Conservation (phyloP, 2,113 vertebrate genomes). For the Oophaga pumilio region DNA sequence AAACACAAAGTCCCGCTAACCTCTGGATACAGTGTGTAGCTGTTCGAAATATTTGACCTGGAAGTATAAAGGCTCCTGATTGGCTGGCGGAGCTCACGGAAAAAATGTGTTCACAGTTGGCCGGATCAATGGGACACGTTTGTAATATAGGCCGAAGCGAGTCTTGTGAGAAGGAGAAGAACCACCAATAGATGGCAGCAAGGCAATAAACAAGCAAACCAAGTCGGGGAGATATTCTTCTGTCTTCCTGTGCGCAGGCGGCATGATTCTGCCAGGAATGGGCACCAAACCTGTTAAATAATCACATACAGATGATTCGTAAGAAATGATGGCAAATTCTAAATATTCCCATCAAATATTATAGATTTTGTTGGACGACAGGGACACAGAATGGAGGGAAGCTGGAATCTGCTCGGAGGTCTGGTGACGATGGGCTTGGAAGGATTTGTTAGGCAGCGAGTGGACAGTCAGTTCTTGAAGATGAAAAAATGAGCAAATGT, state of each 20-base stretch:
- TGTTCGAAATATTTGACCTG: slow-evolving; percentile 59
- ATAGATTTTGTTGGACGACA: too few relatives aligned
- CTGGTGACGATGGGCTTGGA: too few relatives aligned
- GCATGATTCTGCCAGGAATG: neutral
- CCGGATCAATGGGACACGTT: slow-evolving; percentile 50
- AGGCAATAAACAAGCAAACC: slow-evolving; percentile 53
- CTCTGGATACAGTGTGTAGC: neutral
- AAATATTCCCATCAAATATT: too few relatives aligned
- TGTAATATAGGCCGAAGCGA: neutral
- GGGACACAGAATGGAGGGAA: too few relatives aligned
- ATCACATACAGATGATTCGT: neutral
- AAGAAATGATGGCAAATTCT: too few relatives aligned
- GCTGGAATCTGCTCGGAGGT: too few relatives aligned
- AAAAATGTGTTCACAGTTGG: slow-evolving; percentile 56
- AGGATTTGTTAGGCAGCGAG: too few relatives aligned
- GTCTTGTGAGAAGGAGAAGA: neutral
- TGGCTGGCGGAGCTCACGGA: slow-evolving; percentile 56
- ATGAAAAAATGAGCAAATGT: too few relatives aligned
- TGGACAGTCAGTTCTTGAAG: too few relatives aligned
- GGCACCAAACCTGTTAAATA: neutral
- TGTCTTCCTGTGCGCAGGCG: neutral
- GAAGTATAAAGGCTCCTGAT: slow-evolving; percentile 46
- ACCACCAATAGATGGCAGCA: slow-evolving; percentile 69
- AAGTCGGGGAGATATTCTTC: neutral
- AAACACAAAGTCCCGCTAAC: slow-evolving; percentile 27